These are phyloP conservation scores for Meteorus colon DNA, from an alignment of 2,888 invertebrate genomes.

Conservation along the genomic window DNA sequence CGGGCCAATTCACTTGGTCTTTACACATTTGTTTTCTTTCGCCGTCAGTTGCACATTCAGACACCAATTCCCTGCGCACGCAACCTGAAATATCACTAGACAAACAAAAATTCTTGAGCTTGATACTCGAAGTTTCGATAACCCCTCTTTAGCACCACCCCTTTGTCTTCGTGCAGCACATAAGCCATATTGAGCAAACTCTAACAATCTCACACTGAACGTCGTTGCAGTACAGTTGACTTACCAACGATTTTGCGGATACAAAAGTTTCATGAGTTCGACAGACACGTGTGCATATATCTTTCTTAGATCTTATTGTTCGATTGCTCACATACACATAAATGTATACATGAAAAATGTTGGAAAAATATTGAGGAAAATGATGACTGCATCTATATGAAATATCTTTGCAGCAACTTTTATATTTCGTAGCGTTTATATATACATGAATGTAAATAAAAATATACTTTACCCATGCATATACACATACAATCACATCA, in stretches of 20 bases:
- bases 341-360: background rate
- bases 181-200: constrained; percentile 3
- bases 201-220: background rate
- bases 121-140: background rate
- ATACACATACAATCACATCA: background rate
- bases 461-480: background rate
- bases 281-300: background rate
- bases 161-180: constrained; percentile 1
- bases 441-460: background rate
- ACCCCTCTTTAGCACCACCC: background rate
- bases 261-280: constrained; percentile 56
- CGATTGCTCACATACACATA: background rate
- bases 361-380: background rate
- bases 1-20: background rate
- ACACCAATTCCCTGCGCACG: background rate
- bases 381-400: background rate
- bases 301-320: background rate
- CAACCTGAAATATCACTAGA: background rate
- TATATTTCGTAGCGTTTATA: background rate
- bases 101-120: background rate
- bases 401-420: background rate
- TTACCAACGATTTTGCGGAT: constrained; percentile 56
- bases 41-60: background rate
- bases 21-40: background rate
- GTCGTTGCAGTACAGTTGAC: constrained; percentile 50